phyloP scores from a whole-genome alignment of 2,888 invertebrate genomes.

The Drosophila robusta region DNA sequence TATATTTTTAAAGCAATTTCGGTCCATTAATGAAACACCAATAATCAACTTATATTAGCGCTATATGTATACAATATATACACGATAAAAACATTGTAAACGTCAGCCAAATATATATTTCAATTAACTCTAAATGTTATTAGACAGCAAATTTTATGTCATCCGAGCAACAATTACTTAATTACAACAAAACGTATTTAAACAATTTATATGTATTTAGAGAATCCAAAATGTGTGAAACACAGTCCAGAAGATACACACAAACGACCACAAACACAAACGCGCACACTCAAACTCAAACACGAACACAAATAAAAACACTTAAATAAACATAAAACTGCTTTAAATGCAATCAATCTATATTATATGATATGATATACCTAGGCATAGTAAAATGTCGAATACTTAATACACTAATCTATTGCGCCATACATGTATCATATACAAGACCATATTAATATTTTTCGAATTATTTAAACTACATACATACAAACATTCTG shows the following conservation, averaged over 20 bases:
- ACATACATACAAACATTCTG: conserved; percentile 14
- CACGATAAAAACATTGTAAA: conserved; percentile 38
- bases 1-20: conserved; percentile 76
- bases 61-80: conserved; percentile 50
- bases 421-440: conserved; percentile 18
- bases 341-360: conserved; percentile 32
- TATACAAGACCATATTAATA: conserved; percentile 44
- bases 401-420: conserved; percentile 6
- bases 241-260: conserved; percentile 38
- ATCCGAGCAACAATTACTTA: conserved; percentile 38
- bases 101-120: conserved; percentile 39
- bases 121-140: conserved; percentile 71
- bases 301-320: conserved; percentile 5
- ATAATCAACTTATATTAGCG: conserved; percentile 68
- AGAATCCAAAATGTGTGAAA: conserved; percentile 47
- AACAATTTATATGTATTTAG: conserved; percentile 48
- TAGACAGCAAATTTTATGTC: conserved; percentile 60
- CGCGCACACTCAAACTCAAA: background rate
- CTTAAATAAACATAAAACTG: conserved; percentile 41
- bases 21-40: conserved; percentile 77
- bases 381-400: conserved; percentile 13
- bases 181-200: conserved; percentile 24
- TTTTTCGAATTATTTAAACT: conserved; percentile 62
- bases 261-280: conserved; percentile 8
- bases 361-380: conserved; percentile 10